phyloP scores from a whole-genome alignment of 2,113 vertebrate species.

The Pandion haliaetus region DNA sequence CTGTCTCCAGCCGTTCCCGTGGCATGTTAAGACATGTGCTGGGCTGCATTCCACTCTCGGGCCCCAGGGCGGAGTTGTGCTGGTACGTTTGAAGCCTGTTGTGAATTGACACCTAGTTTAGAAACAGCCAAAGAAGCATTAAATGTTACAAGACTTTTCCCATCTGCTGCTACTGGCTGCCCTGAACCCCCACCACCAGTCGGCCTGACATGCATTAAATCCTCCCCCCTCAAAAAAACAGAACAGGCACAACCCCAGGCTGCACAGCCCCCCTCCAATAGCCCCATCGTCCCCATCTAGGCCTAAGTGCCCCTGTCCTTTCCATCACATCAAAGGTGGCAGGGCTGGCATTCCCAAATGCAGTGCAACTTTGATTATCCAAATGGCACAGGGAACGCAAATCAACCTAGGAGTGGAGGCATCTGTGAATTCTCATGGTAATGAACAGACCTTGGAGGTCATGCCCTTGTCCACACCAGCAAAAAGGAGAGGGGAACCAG shows the following conservation, averaged over 20 bases:
- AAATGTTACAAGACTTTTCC: constrained; percentile 96
- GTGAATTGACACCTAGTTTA: constrained; percentile 99
- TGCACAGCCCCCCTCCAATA: neutral
- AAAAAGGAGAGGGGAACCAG: neutral
- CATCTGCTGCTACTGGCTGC: constrained; percentile 73
- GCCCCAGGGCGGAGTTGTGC: constrained; percentile 87
- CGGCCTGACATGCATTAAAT: neutral
- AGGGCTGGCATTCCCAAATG: neutral
- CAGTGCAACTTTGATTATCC: constrained; percentile 14
- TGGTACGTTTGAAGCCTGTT: constrained; percentile 99
- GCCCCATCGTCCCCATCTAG: neutral
- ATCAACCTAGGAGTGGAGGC: neutral
- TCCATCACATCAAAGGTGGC: neutral
- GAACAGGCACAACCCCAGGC: neutral
- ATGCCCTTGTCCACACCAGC: neutral
- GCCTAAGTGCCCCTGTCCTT: constrained; percentile 24
- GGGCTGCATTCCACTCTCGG: constrained; percentile 84
- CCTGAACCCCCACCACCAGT: constrained; percentile 12
- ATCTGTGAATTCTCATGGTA: neutral
- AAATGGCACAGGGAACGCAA: neutral
- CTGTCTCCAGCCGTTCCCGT: constrained; percentile 79
- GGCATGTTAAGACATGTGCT: constrained; percentile 85
- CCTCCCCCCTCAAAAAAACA: neutral
- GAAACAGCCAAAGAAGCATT: constrained; percentile 99
- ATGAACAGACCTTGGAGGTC: neutral